phyloP scores from a whole-genome alignment of 1,140 invertebrate species.

The Euura lappo region DNA sequence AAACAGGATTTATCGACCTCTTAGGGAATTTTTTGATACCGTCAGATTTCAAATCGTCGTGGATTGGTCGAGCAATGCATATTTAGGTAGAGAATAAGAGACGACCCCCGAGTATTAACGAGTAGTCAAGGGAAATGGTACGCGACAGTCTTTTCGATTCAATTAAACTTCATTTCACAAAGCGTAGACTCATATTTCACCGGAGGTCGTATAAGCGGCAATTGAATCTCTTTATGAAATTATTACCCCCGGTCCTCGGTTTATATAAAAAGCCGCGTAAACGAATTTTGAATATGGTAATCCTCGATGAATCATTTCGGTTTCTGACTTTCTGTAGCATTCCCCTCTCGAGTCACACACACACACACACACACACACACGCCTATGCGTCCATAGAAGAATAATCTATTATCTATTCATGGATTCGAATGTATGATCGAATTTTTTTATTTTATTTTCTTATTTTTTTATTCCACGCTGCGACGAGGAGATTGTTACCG shows the following conservation, averaged over 20 bases:
- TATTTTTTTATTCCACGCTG: too few species aligned
- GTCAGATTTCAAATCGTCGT: too few species aligned
- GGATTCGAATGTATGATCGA: too few species aligned
- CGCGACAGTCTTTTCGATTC: neutral
- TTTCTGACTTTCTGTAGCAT: neutral
- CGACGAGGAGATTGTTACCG: too few species aligned
- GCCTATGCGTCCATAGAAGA: too few species aligned
- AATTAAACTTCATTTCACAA: constrained; percentile 6
- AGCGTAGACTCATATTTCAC: constrained; percentile 3
- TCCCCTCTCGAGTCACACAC: neutral
- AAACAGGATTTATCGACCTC: too few species aligned
- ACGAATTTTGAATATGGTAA: constrained; percentile 48
- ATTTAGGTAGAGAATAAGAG: neutral
- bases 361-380: neutral
- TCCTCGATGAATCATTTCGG: constrained; percentile 42
- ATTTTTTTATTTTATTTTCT: too few species aligned
- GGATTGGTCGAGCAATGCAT: neutral
- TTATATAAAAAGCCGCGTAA: constrained; percentile 28
- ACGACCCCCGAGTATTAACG: too few species aligned
- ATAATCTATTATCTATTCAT: too few species aligned
- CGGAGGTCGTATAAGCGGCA: neutral
- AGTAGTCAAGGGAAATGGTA: neutral
- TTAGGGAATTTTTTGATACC: too few species aligned
- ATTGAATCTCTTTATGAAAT: constrained; percentile 9
- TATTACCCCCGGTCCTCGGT: neutral